Conservation (phyloP, 2,797 vertebrate genomes). For the Alosa sapidissima region DNA sequence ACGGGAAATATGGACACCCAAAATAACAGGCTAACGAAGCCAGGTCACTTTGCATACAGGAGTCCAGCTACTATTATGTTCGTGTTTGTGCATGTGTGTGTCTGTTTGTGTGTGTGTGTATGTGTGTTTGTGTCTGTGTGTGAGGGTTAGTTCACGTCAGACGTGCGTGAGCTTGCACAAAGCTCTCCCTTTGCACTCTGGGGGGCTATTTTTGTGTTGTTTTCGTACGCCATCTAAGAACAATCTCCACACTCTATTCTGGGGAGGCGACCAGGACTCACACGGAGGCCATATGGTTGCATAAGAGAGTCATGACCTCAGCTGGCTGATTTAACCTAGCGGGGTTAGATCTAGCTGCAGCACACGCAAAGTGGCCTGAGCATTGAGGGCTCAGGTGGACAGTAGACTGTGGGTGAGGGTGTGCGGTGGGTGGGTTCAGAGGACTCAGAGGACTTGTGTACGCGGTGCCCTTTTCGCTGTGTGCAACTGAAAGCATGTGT, state of each 20-base stretch:
- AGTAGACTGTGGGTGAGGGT: not conserved
- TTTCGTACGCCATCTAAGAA: constrained; percentile 66
- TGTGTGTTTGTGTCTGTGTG: constrained; percentile 10
- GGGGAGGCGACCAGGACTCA: constrained; percentile 50
- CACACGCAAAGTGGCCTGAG: not conserved
- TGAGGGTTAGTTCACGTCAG: constrained; percentile 25
- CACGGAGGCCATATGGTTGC: constrained; percentile 59
- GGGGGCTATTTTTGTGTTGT: constrained; percentile 69
- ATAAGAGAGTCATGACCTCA: constrained; percentile 68
- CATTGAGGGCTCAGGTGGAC: not conserved
- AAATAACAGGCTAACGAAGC: not conserved
- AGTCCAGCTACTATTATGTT: not conserved
- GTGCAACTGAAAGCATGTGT: not conserved
- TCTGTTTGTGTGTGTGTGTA: not conserved
- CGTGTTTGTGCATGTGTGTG: not conserved
- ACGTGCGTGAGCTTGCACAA: constrained; percentile 32
- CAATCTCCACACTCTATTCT: constrained; percentile 69
- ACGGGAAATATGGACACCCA: not conserved
- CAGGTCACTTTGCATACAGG: not conserved
- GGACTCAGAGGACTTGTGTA: not conserved
- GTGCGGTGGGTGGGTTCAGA: not conserved
- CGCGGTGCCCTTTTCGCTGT: not conserved
- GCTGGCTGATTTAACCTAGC: constrained; percentile 61
- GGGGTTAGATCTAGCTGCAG: not conserved
- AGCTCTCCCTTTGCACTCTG: constrained; percentile 23